Base-by-base conservation (phyloP, 2,797 vertebrate genomes). In the Urophycis tenuis region DNA sequence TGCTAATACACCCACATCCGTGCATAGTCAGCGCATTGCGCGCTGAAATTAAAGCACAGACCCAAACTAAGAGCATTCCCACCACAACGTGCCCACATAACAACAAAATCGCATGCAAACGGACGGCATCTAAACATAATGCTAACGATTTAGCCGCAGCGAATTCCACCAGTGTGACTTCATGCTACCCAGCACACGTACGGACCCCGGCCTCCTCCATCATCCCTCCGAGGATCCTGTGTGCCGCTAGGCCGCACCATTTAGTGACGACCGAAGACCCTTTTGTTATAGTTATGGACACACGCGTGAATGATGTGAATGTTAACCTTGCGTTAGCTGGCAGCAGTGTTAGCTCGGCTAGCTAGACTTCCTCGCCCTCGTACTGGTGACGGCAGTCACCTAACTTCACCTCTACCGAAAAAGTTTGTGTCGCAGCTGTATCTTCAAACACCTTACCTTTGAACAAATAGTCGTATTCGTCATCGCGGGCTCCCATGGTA, bases 401-500 rank as follows among this genome's bases (percentile, higher is more conserved):
- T 25, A 81, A 77, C 74, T 79, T 71, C 74, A 71, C 14, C 22
- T 19, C 75, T 2, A 32, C 3, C n/a, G 12, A 30, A 3, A 22
- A 5, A 30, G 30, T 3, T 70, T 77, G 74, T 10, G 36, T 4
- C 67, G 14, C 39, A 0, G 33, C 9, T 9, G 19, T 22, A 39
- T 0, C 31, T 41, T 67, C 5, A 29, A 29, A 67, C 1, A 72
- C 19, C 64, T 87, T 87, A 92, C 92, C 92, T 92, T 93, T 93
- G 77, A 93, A 92, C 74, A 93, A 79, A 82, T 92, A 93, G 84
- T 93, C 90, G 77, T 92, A 93, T 81, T 93, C 92, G 36, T 93
- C 92, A 69, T 93, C 92, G 64, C 91, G 81, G 72, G 86, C 91
- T 71, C 92, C 92, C 92, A 92, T 93, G 74, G 81, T 30, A 5